A percentile compares a stretch with the other conserved stretches of the same genome.
These are phyloP conservation scores for Torymus auratus DNA, from an alignment of 2,888 invertebrate species.

Conservation along the genomic window DNA sequence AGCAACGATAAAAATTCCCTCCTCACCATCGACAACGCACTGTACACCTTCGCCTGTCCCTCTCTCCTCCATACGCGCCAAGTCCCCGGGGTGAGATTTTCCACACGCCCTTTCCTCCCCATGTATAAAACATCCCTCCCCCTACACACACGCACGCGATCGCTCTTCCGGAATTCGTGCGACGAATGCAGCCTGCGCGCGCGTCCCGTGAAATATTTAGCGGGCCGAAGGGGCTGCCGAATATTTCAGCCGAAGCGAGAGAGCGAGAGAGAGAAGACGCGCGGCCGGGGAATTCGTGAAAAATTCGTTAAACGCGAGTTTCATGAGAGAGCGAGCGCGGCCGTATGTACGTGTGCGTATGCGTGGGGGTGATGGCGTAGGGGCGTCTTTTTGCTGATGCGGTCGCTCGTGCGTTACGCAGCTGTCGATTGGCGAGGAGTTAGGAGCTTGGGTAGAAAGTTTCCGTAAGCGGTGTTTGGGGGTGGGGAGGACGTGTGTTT, in stretches of 20 bases:
- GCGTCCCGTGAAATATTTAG: conserved; percentile 36
- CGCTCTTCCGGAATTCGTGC: conserved; percentile 59
- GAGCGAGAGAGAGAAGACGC: background rate
- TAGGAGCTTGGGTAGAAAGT: background rate
- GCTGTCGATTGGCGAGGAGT: background rate
- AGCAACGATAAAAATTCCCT: too few relatives aligned
- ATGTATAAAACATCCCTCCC: too few relatives aligned
- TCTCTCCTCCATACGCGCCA: too few relatives aligned
- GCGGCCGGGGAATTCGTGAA: conserved; percentile 16
- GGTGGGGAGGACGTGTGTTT: too few relatives aligned
- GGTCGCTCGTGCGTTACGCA: conserved; percentile 13
- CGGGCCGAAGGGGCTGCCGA: conserved; percentile 51
- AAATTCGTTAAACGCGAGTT: conserved; percentile 44
- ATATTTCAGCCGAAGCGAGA: conserved; percentile 50
- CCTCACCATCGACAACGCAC: too few relatives aligned
- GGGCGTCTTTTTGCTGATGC: background rate
- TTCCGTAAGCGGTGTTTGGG: too few relatives aligned
- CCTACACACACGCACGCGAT: conserved; percentile 11
- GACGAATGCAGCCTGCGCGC: conserved; percentile 54
- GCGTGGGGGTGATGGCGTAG: background rate
- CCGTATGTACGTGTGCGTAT: background rate
- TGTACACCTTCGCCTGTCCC: too few relatives aligned
- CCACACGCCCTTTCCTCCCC: too few relatives aligned
- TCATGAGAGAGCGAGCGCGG: conserved; percentile 2
- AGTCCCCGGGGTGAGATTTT: too few relatives aligned